Percentiles rank a stretch among this genome's conserved stretches.
phyloP scores from a whole-genome alignment of 2,797 vertebrate species.

The Lacerta agilis region DNA sequence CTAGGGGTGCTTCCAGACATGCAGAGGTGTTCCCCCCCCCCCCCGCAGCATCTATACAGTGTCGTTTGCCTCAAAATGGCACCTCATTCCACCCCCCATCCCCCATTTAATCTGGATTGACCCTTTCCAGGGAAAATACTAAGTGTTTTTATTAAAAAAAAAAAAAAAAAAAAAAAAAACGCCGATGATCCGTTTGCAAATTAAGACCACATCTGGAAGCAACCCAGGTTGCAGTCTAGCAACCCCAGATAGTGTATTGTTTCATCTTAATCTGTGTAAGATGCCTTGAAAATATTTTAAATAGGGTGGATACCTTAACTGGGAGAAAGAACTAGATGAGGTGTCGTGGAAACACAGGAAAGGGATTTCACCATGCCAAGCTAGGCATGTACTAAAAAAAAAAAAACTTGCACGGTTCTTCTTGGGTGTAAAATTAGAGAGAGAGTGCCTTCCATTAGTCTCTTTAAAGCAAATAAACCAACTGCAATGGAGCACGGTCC shows the following conservation, averaged over 20 bases:
- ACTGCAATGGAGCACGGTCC: neutral
- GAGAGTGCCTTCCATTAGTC: neutral
- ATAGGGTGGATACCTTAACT: neutral
- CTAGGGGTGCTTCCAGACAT: no score
- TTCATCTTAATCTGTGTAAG: neutral
- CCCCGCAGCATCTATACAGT: no score
- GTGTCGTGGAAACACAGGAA: neutral
- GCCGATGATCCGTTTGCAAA: no score
- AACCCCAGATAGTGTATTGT: neutral
- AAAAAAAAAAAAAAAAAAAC: no score
- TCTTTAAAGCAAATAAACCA: neutral
- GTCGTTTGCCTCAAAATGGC: no score
- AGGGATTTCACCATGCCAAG: neutral
- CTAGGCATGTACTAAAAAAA: neutral
- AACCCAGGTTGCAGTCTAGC: neutral
- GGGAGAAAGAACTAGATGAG: neutral
- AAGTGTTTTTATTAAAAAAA: no score
- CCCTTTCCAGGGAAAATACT: no score
- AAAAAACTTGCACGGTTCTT: neutral
- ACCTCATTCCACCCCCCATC: no score
- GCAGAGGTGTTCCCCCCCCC: no score
- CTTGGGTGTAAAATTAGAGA: no score
- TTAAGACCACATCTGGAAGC: neutral
- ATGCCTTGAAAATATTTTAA: neutral
- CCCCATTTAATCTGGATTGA: no score